These are phyloP conservation scores for Rhinoderma darwinii DNA, from an alignment of 2,113 vertebrate species.

Conservation along the genomic window DNA sequence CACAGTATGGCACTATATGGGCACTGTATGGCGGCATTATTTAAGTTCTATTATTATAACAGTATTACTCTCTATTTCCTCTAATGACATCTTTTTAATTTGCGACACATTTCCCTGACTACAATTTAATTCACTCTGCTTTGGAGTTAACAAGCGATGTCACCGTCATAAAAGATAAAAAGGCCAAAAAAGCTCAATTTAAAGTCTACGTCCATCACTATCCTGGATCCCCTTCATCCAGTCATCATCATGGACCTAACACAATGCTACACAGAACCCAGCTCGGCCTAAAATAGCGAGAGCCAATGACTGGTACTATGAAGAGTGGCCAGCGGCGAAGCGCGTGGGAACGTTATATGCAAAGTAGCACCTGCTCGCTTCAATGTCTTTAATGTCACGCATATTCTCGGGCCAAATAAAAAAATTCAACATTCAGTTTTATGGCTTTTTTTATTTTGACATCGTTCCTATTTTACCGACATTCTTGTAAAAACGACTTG, in stretches of 20 bases:
- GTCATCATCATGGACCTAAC: background rate
- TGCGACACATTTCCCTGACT: no score
- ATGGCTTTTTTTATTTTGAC: conserved; percentile 3
- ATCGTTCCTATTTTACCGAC: background rate
- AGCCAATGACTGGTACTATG: background rate
- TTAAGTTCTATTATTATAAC: no score
- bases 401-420: background rate
- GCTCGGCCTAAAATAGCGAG: accelerated
- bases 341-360: background rate
- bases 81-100: no score
- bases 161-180: background rate
- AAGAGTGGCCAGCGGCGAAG: background rate
- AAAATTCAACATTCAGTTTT: background rate
- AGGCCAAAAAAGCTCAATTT: background rate
- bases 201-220: no score
- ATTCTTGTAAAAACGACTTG: background rate
- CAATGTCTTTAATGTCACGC: background rate
- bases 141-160: background rate
- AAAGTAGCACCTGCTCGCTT: conserved; percentile 6
- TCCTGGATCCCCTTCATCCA: background rate
- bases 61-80: no score
- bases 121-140: no score
- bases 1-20: no score
- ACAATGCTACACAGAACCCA: background rate
- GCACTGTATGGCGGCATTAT: no score